phyloP scores from a whole-genome alignment of 2,797 vertebrate genomes.

The Phaenicophaeus curvirostris region DNA sequence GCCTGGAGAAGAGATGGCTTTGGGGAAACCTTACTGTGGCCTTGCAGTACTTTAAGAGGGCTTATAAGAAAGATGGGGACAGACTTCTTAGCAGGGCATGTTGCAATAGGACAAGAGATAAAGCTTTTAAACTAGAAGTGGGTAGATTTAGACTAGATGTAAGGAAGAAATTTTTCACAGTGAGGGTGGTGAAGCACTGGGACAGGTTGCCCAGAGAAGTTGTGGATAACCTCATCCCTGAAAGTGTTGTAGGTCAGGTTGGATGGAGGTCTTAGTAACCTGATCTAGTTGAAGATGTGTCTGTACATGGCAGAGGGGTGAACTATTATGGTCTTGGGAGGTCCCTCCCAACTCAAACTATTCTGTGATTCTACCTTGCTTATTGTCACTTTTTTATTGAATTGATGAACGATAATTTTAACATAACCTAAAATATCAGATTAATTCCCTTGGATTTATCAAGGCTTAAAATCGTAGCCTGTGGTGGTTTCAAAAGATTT shows the following conservation, averaged over 20 bases:
- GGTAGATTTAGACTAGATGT: not conserved
- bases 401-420: not conserved
- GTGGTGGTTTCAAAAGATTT: not conserved
- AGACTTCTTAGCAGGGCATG: not conserved
- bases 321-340: not conserved
- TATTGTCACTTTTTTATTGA: not conserved
- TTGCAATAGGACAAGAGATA: not conserved
- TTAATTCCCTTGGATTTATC: not conserved
- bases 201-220: not conserved
- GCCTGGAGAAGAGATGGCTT: not conserved
- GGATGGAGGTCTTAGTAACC: not conserved
- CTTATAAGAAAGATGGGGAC: not conserved
- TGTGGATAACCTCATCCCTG: not conserved
- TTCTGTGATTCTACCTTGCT: not conserved
- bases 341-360: not conserved
- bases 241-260: not conserved
- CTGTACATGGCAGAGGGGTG: not conserved
- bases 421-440: not conserved
- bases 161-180: not conserved
- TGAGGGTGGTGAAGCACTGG: not conserved
- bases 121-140: not conserved
- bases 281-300: not conserved
- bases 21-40: not conserved
- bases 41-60: not conserved
- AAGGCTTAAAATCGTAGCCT: not conserved